Conservation (phyloP, 2,113 vertebrate genomes). For the Megatriorchis doriae region DNA sequence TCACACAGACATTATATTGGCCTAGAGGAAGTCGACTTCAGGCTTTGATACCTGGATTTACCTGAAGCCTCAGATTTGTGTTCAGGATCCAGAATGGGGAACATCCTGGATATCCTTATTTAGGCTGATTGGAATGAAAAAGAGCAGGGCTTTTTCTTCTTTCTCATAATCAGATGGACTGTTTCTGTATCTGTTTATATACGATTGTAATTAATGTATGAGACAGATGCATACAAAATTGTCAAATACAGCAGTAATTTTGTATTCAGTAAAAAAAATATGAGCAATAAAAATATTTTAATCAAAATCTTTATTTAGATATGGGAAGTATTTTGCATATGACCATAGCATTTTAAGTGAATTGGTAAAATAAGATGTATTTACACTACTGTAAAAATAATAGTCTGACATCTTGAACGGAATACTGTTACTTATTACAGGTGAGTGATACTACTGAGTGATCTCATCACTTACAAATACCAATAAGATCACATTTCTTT, state of each 20-base stretch:
- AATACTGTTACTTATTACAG: not conserved
- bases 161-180: not conserved
- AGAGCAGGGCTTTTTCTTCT: not conserved
- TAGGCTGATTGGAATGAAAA: not conserved
- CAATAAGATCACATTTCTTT: not conserved
- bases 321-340: not conserved
- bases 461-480: not conserved
- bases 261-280: not conserved
- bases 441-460: not conserved
- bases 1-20: not conserved
- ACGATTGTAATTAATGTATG: not conserved
- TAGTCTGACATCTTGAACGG: rapidly evolving
- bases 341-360: not conserved
- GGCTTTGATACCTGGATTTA: not conserved
- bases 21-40: not conserved
- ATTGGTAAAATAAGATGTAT: not conserved
- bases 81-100: not conserved
- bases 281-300: not conserved
- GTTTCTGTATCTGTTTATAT: not conserved
- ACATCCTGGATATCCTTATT: not conserved
- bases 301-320: not conserved
- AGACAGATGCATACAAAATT: not conserved
- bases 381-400: not conserved
- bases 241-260: not conserved
- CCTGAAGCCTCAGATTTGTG: not conserved